Percentiles rank a stretch among this genome's conserved stretches.
Conservation (phyloP, 2,113 vertebrate species). For the Coreoperca whiteheadi region DNA sequence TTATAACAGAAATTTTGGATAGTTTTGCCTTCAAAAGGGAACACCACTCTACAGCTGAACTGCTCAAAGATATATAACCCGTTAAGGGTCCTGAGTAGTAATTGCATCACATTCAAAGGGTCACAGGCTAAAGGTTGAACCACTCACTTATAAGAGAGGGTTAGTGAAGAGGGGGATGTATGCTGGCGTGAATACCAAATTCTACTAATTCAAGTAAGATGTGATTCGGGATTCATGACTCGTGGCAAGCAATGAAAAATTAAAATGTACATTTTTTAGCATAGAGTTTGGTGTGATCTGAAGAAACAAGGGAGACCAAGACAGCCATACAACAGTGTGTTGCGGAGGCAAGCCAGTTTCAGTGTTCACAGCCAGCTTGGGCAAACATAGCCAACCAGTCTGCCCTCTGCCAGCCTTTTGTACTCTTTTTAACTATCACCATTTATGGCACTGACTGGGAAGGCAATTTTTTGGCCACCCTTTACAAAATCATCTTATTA, state of each 20-base stretch:
- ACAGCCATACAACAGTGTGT: conserved; percentile 1
- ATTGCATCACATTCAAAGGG: not conserved
- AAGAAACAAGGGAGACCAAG: not conserved
- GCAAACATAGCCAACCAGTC: conserved; percentile 26
- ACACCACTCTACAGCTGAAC: not conserved
- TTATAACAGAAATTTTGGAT: not conserved
- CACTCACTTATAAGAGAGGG: not conserved
- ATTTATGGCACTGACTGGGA: conserved; percentile 34
- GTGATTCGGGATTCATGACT: not conserved
- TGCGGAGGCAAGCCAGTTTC: conserved; percentile 7
- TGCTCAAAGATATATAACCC: not conserved
- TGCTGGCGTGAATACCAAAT: not conserved
- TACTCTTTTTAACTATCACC: conserved; percentile 27
- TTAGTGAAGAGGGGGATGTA: too few species aligned
- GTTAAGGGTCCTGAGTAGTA: not conserved
- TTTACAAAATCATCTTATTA: conserved; percentile 29
- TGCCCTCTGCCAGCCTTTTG: conserved; percentile 44
- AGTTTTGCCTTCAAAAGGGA: not conserved
- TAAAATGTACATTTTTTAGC: conserved; percentile 17
- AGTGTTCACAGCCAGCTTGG: conserved; percentile 38
- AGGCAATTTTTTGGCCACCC: conserved; percentile 36
- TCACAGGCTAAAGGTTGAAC: not conserved
- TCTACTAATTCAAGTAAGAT: not conserved
- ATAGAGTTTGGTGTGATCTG: conserved; percentile 3
- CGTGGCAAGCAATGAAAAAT: not conserved